phyloP scores from a whole-genome alignment of 2,888 invertebrate genomes.

The Lapara coniferarum region DNA sequence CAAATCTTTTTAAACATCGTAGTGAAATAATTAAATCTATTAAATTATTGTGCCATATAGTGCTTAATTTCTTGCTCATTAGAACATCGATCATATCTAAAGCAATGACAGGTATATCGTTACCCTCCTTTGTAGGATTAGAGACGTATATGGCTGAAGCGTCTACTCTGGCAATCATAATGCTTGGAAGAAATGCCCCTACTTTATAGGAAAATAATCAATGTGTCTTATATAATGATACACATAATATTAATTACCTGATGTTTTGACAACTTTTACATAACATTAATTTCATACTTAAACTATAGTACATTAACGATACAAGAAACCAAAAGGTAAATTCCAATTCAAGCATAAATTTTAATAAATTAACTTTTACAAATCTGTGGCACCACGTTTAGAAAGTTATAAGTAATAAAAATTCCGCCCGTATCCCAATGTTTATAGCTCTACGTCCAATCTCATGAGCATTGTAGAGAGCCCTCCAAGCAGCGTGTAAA shows the following conservation, averaged over 20 bases:
- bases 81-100: constrained; percentile 15
- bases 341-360: no score
- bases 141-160: not conserved
- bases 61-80: constrained; percentile 6
- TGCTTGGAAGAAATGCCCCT: not conserved
- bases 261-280: not conserved
- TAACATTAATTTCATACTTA: not conserved
- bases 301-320: no score
- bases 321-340: no score
- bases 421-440: constrained; percentile 23
- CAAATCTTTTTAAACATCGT: not conserved
- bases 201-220: not conserved
- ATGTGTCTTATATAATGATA: no score
- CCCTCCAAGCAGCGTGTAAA: constrained; percentile 53
- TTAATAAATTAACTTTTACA: no score
- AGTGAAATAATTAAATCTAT: constrained; percentile 17
- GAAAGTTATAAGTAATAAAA: not conserved
- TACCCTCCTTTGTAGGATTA: constrained; percentile 13
- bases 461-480: constrained; percentile 35
- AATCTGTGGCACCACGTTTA: not conserved
- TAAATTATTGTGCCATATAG: not conserved
- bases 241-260: no score
- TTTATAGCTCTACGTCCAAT: constrained; percentile 17
- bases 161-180: constrained; percentile 1
- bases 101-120: constrained; percentile 12